Evolutionary conservation across 1,140 invertebrate genomes (phyloP), one percentile per base, ranked within the genome.

Genomic region (Fopius arisanus): DNA sequence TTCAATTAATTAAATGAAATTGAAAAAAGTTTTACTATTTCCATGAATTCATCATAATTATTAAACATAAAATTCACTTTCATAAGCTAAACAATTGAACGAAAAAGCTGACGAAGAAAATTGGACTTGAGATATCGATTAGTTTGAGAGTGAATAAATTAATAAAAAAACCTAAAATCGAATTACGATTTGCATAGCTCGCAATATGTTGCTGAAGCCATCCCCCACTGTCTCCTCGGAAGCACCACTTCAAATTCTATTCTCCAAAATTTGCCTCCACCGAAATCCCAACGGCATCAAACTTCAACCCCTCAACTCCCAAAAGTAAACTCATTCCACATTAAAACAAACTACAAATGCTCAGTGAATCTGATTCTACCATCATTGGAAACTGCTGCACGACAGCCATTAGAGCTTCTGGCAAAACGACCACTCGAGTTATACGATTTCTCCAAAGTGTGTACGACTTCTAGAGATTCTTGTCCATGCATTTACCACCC

Each of bases 331-430:
- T 28, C 54, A 28, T 59, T 59, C 7, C 54, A 59, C 19, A 59
- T 59, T 59, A 59, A 59, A 59, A 28, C 54, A 12, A 59, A 59
- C 14, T 28, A 59, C 21, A 59, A 59, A 59, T 23, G 54, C 26
- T 59, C 54, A 59, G 10, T 62, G 40, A 72, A 72, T 66, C 43
- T 72, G 40, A 72, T 72, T 72, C 37, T 37, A 23, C 66, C 71
- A 37, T 59, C 71, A 67, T 73, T 66, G 65, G 65, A 73, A 73
- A 73, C 71, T 73, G 37, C 10, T 41, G 48, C 70, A 37, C 37
- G 66, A 67, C 63, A 37, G 19, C 23, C 40, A 59, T 59, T 59
- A 28, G 23, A 59, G 19, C 54, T 59, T 54, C 19, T 23, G 54
- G 29, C 28, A 48, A 59, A 59, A 16, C 21, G n/a, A 65, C 70